Evolutionary conservation across 1,140 invertebrate genomes (phyloP).

Genomic region (Bombus confusus): DNA sequence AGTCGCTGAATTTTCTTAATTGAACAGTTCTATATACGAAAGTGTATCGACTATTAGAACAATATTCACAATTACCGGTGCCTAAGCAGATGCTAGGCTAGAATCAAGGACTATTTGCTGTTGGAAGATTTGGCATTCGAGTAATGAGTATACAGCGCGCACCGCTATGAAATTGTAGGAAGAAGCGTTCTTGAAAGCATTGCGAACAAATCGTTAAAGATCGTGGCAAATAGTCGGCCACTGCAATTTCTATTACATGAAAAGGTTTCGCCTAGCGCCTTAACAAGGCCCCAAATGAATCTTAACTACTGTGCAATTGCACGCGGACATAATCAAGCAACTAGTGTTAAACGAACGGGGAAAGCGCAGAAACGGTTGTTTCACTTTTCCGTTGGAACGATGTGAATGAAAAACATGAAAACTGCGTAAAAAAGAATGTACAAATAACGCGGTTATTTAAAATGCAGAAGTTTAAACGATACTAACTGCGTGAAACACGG

Average conservation of each 20-base stretch:
- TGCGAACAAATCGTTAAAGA: neutral
- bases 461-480: neutral
- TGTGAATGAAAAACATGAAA: neutral
- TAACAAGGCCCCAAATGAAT: slow-evolving; percentile 20
- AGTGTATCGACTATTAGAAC: too few relatives aligned
- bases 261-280: slow-evolving; percentile 4
- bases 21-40: too few relatives aligned
- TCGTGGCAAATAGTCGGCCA: slow-evolving; percentile 6
- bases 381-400: neutral
- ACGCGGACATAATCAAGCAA: slow-evolving; percentile 21
- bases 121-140: too few relatives aligned
- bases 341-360: slow-evolving; percentile 7
- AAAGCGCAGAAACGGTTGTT: neutral
- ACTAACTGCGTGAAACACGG: neutral
- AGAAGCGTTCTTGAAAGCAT: neutral
- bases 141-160: too few relatives aligned
- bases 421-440: neutral
- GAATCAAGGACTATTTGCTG: too few relatives aligned
- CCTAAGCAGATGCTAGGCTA: too few relatives aligned
- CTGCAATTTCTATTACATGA: slow-evolving; percentile 23
- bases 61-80: too few relatives aligned
- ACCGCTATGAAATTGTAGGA: slow-evolving; percentile 5
- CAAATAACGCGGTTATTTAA: neutral
- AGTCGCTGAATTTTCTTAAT: too few relatives aligned
- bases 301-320: slow-evolving; percentile 28